Percentiles rank a stretch among this genome's conserved stretches.
phyloP scores from a whole-genome alignment of 2,797 vertebrate species.

The Coilia nasus region DNA sequence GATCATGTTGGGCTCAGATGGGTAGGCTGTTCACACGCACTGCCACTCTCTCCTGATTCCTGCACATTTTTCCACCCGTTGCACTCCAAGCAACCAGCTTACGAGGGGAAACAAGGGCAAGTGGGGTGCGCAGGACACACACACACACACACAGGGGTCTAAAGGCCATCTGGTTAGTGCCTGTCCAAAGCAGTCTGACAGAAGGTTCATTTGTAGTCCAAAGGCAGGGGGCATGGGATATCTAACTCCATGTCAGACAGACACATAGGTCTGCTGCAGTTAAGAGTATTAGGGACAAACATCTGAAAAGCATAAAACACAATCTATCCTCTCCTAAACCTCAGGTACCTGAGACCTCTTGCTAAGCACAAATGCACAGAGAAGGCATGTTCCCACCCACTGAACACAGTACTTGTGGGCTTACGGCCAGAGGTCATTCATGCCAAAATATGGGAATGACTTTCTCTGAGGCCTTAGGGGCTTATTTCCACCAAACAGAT shows the following conservation, averaged over 20 bases:
- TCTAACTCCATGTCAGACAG: conserved; percentile 7
- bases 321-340: neutral
- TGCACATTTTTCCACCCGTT: neutral
- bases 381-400: neutral
- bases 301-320: neutral
- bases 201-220: neutral
- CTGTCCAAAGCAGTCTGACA: neutral
- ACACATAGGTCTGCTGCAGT: neutral
- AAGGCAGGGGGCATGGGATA: neutral
- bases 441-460: neutral
- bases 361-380: neutral
- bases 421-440: neutral
- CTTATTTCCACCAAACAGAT: no score
- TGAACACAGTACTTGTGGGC: neutral
- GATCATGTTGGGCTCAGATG: neutral
- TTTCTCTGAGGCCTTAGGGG: neutral
- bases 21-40: neutral
- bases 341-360: neutral
- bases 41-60: neutral
- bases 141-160: neutral
- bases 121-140: conserved; percentile 14
- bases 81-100: neutral
- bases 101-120: neutral
- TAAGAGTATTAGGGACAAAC: neutral
- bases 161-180: conserved; percentile 11